Base-by-base conservation (phyloP, 2,113 vertebrate genomes). In the Pithys albifrons region DNA sequence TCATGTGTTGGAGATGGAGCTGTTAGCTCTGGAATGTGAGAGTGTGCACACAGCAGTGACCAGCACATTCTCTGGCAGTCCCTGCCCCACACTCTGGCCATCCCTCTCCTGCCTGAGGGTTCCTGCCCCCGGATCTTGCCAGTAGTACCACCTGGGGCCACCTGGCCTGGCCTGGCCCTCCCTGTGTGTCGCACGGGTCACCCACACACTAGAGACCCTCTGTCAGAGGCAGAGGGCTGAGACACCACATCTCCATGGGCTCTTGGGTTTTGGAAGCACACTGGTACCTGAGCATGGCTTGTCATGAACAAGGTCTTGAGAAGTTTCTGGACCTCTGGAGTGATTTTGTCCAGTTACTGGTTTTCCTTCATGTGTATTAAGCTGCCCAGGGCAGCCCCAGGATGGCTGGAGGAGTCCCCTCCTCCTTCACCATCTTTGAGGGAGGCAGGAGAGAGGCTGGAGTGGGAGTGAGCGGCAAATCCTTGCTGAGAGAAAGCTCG, bases 81-180 rank as follows among this genome's bases (percentile, higher is more conserved):
- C 18, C 46, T 61, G 51, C 20, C 31, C 33, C 24, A 2, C 0
- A 0, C 7, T 3, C 49, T 5, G 2, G 7, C 41, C 4, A 7
- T n/a, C 13, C 41, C 31, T 49, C 28, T 59, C 28, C 78, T 65
- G 8, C 31, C 39, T 1, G 1, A 28, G 9, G 27, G 10, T 48
- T 37, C 29, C 48, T 41, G 77, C 24, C 67, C 48, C 12, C 0
- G 39, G 24, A 14, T 39, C 28, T 48, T 75, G 55, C 33, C 45
- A 14, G 3, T 2, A 4, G 70, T 7, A 24, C n/a, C 5, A 9
- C 41, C 23, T 39, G 49, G 13, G 28, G 7, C 29, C 27, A 12
- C 54, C 49, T 33, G 35, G 6, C 35, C 33, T 23, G n/a, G 3
- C 9, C 49, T 1, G 1, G 1, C 58, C 12, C 49, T 65, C 35